These are phyloP conservation scores for Petrocephalus schoutedeni DNA, from an alignment of 2,797 vertebrate species.

Conservation along the genomic window DNA sequence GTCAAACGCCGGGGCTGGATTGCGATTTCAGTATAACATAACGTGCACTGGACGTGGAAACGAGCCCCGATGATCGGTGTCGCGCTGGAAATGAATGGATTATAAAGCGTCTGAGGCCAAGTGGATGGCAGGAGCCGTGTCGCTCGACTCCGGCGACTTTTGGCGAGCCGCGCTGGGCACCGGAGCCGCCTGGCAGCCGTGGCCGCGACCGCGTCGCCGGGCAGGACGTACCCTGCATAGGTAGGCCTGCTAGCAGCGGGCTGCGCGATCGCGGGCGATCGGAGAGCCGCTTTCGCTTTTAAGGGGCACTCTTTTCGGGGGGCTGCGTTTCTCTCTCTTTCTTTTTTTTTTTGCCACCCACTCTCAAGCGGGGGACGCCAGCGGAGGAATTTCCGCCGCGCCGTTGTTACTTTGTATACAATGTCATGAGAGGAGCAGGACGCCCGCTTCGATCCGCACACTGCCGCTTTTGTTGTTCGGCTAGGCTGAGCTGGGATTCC, in stretches of 20 bases:
- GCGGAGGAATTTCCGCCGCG: background rate
- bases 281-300: background rate
- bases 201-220: background rate
- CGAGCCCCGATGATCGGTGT: background rate
- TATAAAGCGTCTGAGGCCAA: background rate
- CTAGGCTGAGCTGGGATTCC: conserved; percentile 1
- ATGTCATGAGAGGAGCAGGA: background rate
- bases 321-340: too few species aligned
- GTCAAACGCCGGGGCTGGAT: background rate
- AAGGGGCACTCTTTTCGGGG: background rate
- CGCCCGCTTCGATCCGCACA: background rate
- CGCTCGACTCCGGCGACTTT: background rate
- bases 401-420: background rate
- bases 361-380: background rate
- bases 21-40: background rate
- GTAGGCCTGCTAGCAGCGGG: background rate
- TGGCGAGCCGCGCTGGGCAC: background rate
- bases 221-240: background rate
- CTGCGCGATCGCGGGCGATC: background rate
- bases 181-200: background rate
- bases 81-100: background rate
- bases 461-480: conserved; percentile 6
- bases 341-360: background rate
- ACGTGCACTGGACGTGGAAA: background rate
- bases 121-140: background rate